Evolutionary conservation across 1,140 invertebrate species (phyloP), one percentile per base, ranked within the genome.

Genomic region (Bombus pascuorum): DNA sequence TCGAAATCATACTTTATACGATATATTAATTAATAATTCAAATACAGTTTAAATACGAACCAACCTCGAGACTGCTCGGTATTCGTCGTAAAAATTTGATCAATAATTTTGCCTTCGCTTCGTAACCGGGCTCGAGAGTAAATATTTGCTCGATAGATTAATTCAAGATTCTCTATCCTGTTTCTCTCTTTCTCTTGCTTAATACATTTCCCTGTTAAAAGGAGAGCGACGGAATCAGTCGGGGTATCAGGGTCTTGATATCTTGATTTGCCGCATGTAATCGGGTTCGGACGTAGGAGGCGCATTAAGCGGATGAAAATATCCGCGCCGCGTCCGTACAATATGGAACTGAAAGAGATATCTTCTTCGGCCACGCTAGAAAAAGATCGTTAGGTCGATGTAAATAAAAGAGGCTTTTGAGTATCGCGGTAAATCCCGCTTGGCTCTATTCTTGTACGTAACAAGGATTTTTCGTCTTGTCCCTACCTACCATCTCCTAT

Each of bases 291-390:
- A 77, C 37, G 83, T 71, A n/a, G 76, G 83, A 47, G 39, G 83
- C 39, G 57, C 57, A 80, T 85, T 85, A 85, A 80, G 57, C 1
- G 68, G 68, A 79, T 85, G 77, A 72, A 72, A 85, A 73, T 85
- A 85, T 72, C 83, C 77, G 18, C 25, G 13, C 18, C 83, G 18
- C 25, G 22, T 32, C 34, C 32, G 53, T 32, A 32, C 34, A 47
- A 62, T 53, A 39, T 28, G 15, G 25, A 25, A 71, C 28, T 2
- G n/a, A 25, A 70, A 79, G 22, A 72, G 42, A 72, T 80, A 85
- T 80, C 68, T 71, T 57, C 57, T 34, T 32, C 5, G 15, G 10
- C 32, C 83, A 85, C 57, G 76, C 77, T 85, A 85, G 68, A 53
- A 65, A 80, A 85, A n/a, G 68, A 57, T 85, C 32, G 66, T 57